Conservation (phyloP, 1,140 invertebrate genomes). For the Cyclargus thomasi region DNA sequence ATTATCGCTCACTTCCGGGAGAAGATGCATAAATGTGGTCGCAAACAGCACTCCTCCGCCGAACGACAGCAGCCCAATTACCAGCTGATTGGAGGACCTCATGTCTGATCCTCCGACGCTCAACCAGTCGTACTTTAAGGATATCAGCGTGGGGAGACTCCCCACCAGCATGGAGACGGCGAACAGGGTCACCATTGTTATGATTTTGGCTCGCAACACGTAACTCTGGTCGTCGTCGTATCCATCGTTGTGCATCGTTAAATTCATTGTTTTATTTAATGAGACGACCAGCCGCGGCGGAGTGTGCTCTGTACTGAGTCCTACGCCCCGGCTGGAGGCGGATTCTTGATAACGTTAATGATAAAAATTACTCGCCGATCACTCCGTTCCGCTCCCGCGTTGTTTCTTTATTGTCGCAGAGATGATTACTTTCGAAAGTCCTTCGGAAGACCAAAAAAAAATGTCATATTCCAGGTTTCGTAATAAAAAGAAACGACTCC, state of each 20-base stretch:
- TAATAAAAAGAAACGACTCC: no score
- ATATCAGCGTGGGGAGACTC: slow-evolving; percentile 80
- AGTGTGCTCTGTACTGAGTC: slow-evolving; percentile 44
- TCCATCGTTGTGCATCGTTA: slow-evolving; percentile 38
- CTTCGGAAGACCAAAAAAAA: no score
- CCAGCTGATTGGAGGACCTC: slow-evolving; percentile 58
- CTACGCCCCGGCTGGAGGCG: slow-evolving; percentile 43
- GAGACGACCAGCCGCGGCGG: slow-evolving; percentile 25
- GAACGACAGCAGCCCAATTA: slow-evolving; percentile 82
- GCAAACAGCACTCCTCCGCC: slow-evolving; percentile 93
- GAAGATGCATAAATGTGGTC: slow-evolving; percentile 91
- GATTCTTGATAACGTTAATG: slow-evolving; percentile 60
- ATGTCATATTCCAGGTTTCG: no score
- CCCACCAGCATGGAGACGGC: slow-evolving; percentile 81
- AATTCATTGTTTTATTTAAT: slow-evolving; percentile 31
- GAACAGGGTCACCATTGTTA: slow-evolving; percentile 83
- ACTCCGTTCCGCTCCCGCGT: slow-evolving; percentile 27
- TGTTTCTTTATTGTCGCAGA: no score
- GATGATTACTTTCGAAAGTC: no score
- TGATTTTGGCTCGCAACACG: slow-evolving; percentile 77
- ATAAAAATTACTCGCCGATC: slow-evolving; percentile 52
- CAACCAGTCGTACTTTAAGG: slow-evolving; percentile 79
- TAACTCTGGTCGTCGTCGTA: slow-evolving; percentile 31
- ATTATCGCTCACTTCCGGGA: slow-evolving; percentile 89
- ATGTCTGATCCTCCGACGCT: slow-evolving; percentile 58